A percentile compares a stretch with the other conserved stretches of the same genome.
Conservation (phyloP, 2,113 vertebrate genomes). For the Cichladusa arquata region DNA sequence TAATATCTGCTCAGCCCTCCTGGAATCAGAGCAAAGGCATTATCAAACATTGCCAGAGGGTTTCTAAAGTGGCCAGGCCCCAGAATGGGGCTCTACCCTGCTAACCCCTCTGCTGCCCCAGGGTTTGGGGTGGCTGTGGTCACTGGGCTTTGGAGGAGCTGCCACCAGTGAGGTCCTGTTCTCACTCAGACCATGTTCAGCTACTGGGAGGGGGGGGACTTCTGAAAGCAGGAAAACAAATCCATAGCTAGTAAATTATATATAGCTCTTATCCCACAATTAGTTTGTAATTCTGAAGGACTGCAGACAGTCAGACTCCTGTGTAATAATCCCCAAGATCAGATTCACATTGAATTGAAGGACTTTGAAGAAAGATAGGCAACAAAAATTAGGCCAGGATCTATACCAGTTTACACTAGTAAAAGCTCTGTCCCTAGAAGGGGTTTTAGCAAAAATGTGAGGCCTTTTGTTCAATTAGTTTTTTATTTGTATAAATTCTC, state of each 20-base stretch:
- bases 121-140: neutral
- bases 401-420: conserved; percentile 32
- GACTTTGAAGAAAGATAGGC: conserved; percentile 38
- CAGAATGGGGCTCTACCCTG: neutral
- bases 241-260: conserved; percentile 64
- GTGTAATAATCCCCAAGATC: conserved; percentile 53
- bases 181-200: neutral
- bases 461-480: neutral
- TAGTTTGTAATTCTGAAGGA: conserved; percentile 63
- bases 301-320: conserved; percentile 64
- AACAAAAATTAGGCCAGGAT: conserved; percentile 31
- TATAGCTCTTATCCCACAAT: conserved; percentile 54
- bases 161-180: neutral
- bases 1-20: neutral
- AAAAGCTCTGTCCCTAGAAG: neutral
- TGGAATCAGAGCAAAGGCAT: neutral
- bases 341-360: conserved; percentile 64
- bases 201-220: neutral
- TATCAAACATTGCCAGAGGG: neutral
- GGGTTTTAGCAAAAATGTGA: neutral
- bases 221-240: conserved; percentile 65
- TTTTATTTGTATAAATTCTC: neutral
- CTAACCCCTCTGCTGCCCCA: neutral
- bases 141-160: neutral
- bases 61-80: neutral